Percentiles rank a stretch among this genome's conserved stretches.
phyloP scores from a whole-genome alignment of 2,113 vertebrate species.

The Anhinga rufa region DNA sequence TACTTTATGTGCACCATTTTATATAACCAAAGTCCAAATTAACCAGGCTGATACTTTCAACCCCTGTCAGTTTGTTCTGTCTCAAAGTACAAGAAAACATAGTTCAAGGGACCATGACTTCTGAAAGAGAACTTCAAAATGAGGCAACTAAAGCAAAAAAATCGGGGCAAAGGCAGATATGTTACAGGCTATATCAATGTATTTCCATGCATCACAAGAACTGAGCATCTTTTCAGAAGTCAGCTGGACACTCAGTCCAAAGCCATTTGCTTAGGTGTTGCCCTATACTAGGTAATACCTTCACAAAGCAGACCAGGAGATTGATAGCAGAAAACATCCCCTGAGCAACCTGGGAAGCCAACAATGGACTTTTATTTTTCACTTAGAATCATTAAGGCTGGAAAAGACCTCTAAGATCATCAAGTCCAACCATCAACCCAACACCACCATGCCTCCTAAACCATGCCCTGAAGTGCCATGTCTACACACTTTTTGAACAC shows the following conservation, averaged over 20 bases:
- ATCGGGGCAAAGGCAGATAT: neutral
- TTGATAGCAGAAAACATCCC: neutral
- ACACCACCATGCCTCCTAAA: too few relatives aligned
- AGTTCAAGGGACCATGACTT: neutral
- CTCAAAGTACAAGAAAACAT: neutral
- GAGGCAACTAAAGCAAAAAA: neutral
- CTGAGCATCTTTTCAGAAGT: neutral
- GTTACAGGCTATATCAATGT: neutral
- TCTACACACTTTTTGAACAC: too few relatives aligned
- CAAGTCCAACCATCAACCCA: too few relatives aligned
- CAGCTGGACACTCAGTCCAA: neutral
- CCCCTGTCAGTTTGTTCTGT: neutral
- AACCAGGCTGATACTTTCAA: neutral
- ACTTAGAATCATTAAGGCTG: neutral
- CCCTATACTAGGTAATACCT: neutral
- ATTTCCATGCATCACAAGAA: neutral
- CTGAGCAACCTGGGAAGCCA: neutral
- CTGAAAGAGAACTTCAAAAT: neutral
- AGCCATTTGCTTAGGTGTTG: neutral
- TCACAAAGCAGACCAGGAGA: neutral
- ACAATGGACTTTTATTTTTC: neutral
- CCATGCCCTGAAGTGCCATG: too few relatives aligned
- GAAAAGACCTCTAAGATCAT: too few relatives aligned
- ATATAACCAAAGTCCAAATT: neutral
- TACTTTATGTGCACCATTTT: neutral